These are phyloP conservation scores for Datnioides undecimradiatus DNA, from an alignment of 2,113 vertebrate species.

Conservation along the genomic window DNA sequence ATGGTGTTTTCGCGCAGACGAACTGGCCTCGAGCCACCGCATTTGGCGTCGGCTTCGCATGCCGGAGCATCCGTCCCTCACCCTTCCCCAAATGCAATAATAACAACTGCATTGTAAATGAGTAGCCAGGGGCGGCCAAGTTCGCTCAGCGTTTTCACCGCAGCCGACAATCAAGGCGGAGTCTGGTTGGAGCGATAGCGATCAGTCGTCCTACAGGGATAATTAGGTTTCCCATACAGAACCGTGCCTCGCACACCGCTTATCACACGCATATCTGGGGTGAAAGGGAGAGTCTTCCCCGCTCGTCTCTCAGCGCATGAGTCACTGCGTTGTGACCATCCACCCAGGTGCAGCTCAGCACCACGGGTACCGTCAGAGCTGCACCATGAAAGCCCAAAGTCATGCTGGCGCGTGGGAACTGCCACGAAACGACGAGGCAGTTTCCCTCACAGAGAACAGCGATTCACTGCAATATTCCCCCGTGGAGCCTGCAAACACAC, in stretches of 20 bases:
- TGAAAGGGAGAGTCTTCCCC: background rate
- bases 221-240: constrained; percentile 5
- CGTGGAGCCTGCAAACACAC: constrained; percentile 12
- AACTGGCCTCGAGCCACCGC: background rate
- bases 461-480: constrained; percentile 3
- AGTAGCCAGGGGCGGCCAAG: constrained; percentile 49
- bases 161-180: constrained; percentile 53
- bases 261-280: background rate
- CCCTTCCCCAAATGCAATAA: constrained; percentile 13
- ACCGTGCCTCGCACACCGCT: background rate
- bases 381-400: constrained; percentile 64
- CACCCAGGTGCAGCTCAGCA: constrained; percentile 49
- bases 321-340: constrained; percentile 47
- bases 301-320: constrained; percentile 36
- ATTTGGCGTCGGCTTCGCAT: constrained; percentile 8
- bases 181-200: constrained; percentile 21
- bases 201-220: constrained; percentile 15
- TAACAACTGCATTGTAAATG: constrained; percentile 48
- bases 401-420: constrained; percentile 59
- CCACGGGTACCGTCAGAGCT: constrained; percentile 38
- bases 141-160: constrained; percentile 48
- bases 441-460: constrained; percentile 7
- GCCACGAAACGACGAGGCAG: constrained; percentile 26
- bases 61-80: constrained; percentile 1
- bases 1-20: background rate